Evolutionary conservation across 2,113 vertebrate species (phyloP).

Genomic region (Sigmodon hispidus): DNA sequence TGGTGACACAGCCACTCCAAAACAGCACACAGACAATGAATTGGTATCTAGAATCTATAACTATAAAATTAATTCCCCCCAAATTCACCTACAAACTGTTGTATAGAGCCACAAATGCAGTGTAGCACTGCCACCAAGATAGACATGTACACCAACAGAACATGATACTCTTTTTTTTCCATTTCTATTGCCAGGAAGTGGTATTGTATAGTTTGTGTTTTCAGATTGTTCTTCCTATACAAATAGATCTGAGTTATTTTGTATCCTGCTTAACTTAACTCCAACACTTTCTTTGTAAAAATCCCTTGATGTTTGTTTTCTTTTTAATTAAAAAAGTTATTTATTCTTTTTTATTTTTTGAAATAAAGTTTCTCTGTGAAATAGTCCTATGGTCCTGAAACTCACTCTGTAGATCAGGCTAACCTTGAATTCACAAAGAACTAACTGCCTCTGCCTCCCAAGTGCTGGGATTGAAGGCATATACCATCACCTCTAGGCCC

Average conservation of each 20-base stretch:
- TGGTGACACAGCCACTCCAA: neutral
- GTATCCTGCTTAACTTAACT: neutral
- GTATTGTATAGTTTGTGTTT: neutral
- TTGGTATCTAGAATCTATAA: neutral
- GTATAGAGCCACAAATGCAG: neutral
- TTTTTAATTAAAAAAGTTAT: too few relatives aligned
- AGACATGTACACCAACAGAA: neutral
- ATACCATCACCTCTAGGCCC: too few relatives aligned
- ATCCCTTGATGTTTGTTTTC: neutral
- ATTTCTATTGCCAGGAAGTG: neutral
- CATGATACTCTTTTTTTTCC: neutral
- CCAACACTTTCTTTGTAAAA: neutral
- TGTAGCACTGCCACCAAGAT: neutral
- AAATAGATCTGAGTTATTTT: conserved; percentile 9
- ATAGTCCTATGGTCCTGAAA: too few relatives aligned
- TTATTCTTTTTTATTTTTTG: too few relatives aligned
- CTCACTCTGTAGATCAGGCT: too few relatives aligned
- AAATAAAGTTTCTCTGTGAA: too few relatives aligned
- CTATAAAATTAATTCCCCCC: neutral
- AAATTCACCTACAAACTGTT: neutral
- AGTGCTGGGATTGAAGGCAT: too few relatives aligned
- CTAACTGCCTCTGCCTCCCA: too few relatives aligned
- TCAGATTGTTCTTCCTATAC: neutral
- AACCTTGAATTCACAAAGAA: too few relatives aligned
- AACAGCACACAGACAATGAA: neutral